Conservation (phyloP, 2,113 vertebrate species). For the Vidua macroura region DNA sequence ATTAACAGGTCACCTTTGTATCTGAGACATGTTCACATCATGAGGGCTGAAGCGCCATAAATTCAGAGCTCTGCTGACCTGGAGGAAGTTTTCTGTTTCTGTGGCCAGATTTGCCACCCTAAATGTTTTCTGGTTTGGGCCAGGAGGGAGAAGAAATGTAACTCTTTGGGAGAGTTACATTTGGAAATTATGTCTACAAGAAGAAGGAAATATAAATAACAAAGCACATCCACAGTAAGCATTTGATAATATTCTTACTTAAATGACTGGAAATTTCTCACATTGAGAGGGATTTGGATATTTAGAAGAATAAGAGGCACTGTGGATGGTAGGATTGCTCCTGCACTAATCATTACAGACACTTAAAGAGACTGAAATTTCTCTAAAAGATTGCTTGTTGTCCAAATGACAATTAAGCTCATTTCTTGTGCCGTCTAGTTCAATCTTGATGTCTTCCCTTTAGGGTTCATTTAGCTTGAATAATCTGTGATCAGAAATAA, state of each 20-base stretch:
- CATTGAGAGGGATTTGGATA: not conserved
- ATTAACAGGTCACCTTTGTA: not conserved
- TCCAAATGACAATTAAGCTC: not conserved
- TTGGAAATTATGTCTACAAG: not conserved
- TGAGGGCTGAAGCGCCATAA: not conserved
- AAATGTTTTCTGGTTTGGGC: not conserved
- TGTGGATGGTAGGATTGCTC: not conserved
- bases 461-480: not conserved
- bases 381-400: not conserved
- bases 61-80: not conserved
- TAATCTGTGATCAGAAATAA: slow-evolving; percentile 22
- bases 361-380: not conserved
- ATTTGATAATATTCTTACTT: not conserved
- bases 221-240: not conserved
- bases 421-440: slow-evolving; percentile 5
- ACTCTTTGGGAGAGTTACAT: not conserved
- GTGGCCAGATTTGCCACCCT: not conserved
- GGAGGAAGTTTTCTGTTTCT: not conserved
- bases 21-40: not conserved
- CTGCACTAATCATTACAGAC: not conserved
- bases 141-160: not conserved
- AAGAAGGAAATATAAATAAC: not conserved
- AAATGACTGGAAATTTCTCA: not conserved
- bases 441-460: not conserved
- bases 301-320: not conserved